A percentile compares a stretch with the other conserved stretches of the same genome.
Conservation (phyloP, 2,113 vertebrate genomes). For the Cavia porcellus region DNA sequence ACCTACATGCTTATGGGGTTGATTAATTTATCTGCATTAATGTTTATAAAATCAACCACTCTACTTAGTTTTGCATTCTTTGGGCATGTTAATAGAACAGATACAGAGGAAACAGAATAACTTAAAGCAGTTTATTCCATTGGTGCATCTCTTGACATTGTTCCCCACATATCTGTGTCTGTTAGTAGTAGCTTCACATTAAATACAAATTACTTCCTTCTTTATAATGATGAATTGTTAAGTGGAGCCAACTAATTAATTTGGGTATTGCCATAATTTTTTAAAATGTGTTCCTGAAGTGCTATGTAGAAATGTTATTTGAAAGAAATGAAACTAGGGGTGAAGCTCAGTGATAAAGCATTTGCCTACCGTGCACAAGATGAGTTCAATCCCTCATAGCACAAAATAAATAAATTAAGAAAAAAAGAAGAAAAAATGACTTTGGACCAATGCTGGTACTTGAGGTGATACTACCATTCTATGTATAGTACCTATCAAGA, state of each 20-base stretch:
- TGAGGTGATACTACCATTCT: accelerated
- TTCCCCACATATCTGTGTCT: neutral
- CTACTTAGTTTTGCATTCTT: neutral
- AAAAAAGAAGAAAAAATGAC: neutral
- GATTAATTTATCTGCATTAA: neutral
- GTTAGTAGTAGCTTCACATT: neutral
- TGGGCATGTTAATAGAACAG: neutral
- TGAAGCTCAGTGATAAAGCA: neutral
- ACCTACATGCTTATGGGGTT: neutral
- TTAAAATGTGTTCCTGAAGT: neutral
- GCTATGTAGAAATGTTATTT: neutral
- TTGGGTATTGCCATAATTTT: neutral
- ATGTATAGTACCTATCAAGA: no score
- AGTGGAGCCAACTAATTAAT: neutral
- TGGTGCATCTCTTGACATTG: neutral
- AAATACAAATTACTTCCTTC: neutral
- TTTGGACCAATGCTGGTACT: neutral
- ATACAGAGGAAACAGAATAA: neutral
- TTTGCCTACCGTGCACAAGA: neutral
- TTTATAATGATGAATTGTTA: constrained; percentile 1
- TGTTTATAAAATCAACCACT: constrained; percentile 14
- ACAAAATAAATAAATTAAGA: neutral
- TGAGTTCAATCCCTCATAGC: neutral
- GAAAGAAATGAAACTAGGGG: neutral
- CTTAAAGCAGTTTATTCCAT: neutral